phyloP scores from a whole-genome alignment of 1,140 invertebrate species.

The Macrobrachium nipponense region DNA sequence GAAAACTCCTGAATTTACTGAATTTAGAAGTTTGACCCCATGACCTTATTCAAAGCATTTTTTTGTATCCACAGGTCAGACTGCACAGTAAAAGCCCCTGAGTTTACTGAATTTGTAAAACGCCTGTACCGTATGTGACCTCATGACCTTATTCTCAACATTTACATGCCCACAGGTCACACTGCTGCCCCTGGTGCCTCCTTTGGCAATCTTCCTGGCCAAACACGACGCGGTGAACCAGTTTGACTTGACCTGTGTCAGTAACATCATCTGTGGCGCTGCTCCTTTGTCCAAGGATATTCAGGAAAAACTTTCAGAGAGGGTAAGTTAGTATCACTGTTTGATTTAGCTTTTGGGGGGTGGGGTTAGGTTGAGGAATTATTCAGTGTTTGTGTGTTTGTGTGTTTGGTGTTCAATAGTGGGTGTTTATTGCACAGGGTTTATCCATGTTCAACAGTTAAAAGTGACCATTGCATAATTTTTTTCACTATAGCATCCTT shows the following conservation, averaged over 20 bases:
- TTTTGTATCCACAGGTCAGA: background rate
- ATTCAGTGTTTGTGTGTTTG: background rate
- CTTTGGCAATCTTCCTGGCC: slow-evolving; percentile 77
- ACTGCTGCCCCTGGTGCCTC: slow-evolving; percentile 69
- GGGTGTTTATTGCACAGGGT: too few species aligned
- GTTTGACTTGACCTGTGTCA: slow-evolving; percentile 73
- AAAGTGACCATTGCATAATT: too few species aligned
- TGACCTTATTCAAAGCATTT: background rate
- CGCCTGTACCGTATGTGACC: background rate
- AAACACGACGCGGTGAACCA: slow-evolving; percentile 74
- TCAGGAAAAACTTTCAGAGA: slow-evolving; percentile 19
- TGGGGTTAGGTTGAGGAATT: background rate
- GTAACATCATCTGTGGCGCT: slow-evolving; percentile 76
- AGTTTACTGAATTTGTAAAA: background rate
- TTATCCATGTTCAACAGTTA: too few species aligned
- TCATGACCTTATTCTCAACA: background rate
- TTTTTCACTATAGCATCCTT: too few species aligned
- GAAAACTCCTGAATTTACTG: background rate
- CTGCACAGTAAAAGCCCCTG: background rate
- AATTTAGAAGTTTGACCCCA: background rate
- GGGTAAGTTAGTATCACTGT: slow-evolving; percentile 14
- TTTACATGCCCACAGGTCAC: slow-evolving; percentile 64
- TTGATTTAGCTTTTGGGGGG: background rate
- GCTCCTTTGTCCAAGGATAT: slow-evolving; percentile 70
- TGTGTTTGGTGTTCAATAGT: background rate